Percentiles rank a stretch among this genome's conserved stretches.
These are phyloP conservation scores for Yoshiicerus persimilis DNA, from an alignment of 1,140 invertebrate species.

Conservation along the genomic window DNA sequence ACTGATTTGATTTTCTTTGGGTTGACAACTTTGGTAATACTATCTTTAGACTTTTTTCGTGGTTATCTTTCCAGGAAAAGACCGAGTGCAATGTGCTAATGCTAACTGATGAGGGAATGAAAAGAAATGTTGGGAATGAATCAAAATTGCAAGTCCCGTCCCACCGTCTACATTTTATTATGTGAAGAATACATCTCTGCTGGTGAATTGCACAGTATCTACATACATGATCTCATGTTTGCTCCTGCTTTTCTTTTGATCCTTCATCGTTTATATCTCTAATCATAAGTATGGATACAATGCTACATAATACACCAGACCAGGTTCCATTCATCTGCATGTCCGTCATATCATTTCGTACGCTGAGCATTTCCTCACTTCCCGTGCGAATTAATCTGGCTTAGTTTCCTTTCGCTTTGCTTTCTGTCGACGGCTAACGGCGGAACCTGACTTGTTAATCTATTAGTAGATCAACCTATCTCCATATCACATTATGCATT, in stretches of 20 bases:
- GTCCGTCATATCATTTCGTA: conserved; percentile 6
- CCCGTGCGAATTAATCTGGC: conserved; percentile 5
- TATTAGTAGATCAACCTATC: not conserved
- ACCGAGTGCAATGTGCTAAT: not conserved
- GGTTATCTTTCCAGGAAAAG: not conserved
- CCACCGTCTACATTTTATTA: not conserved
- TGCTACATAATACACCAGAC: too few species aligned
- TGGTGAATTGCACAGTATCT: not conserved
- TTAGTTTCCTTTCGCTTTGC: not conserved
- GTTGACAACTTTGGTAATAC: not conserved
- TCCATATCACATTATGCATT: not conserved
- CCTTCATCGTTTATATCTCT: not conserved
- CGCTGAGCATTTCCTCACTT: not conserved
- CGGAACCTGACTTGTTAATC: not conserved
- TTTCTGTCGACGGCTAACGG: not conserved
- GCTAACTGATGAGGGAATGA: not conserved
- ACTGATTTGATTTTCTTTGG: not conserved
- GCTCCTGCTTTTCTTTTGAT: not conserved
- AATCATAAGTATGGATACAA: not conserved
- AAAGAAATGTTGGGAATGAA: not conserved
- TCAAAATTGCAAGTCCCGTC: not conserved
- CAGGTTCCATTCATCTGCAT: not conserved
- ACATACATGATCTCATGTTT: not conserved
- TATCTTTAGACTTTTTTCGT: too few species aligned
- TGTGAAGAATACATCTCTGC: not conserved